phyloP scores from a whole-genome alignment of 2,113 vertebrate species.

The Ancistrus triradiatus region DNA sequence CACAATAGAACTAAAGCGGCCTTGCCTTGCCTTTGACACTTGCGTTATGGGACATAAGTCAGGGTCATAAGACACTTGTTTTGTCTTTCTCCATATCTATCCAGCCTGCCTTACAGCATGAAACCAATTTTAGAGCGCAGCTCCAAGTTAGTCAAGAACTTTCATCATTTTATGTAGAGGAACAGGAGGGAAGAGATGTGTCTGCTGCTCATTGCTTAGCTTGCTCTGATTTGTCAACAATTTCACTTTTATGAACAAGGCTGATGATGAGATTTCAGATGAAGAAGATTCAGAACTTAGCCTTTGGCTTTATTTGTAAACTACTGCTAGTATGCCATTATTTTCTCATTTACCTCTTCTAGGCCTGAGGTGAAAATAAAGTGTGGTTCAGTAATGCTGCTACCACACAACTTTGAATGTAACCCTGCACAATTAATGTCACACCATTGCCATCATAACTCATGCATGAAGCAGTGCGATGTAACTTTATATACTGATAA shows the following conservation, averaged over 20 bases:
- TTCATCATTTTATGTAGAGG: constrained; percentile 2
- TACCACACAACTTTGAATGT: constrained; percentile 13
- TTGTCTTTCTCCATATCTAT: constrained; percentile 13
- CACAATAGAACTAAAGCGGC: too few relatives aligned
- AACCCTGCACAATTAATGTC: constrained; percentile 12
- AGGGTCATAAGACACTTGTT: constrained; percentile 14
- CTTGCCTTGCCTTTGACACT: too few relatives aligned
- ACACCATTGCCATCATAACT: constrained; percentile 9
- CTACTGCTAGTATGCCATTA: constrained; percentile 14
- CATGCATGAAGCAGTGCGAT: neutral
- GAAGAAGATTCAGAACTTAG: constrained; percentile 33
- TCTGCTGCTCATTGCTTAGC: constrained; percentile 6
- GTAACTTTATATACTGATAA: too few relatives aligned
- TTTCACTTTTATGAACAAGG: constrained; percentile 28
- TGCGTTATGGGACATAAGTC: too few relatives aligned
- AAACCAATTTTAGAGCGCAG: constrained; percentile 8
- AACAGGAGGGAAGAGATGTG: constrained; percentile 3
- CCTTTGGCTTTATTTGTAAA: constrained; percentile 44
- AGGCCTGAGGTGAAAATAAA: constrained; percentile 16
- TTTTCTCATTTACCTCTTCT: constrained; percentile 29
- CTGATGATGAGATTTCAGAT: constrained; percentile 41
- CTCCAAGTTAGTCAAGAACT: constrained; percentile 19
- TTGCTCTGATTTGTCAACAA: constrained; percentile 5
- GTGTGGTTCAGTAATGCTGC: constrained; percentile 8
- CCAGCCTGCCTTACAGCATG: constrained; percentile 20